Percentiles rank a stretch among this genome's conserved stretches.
Conservation (phyloP, 1,140 invertebrate genomes). For the Lepidurus apus region DNA sequence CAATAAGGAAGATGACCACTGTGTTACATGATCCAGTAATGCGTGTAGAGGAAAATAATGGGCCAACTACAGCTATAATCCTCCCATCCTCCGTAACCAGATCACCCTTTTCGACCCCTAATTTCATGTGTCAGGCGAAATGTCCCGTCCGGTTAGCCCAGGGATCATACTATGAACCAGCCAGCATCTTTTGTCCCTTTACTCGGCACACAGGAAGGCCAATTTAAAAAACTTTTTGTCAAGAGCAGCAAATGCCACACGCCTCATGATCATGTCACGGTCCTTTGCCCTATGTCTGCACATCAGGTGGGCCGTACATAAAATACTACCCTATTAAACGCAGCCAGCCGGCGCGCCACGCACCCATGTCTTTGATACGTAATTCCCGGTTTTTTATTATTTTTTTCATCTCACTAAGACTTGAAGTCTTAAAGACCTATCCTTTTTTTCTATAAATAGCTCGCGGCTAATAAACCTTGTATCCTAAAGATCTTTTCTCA, state of each 20-base stretch:
- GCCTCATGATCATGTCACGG: slow-evolving; percentile 12
- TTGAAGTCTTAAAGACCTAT: no score
- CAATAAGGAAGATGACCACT: not conserved
- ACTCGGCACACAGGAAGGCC: not conserved
- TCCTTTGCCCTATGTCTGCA: slow-evolving; percentile 8
- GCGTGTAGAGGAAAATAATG: not conserved
- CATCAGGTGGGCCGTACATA: slow-evolving; percentile 8
- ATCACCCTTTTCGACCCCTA: not conserved
- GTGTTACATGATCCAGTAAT: not conserved
- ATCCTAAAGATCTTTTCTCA: no score
- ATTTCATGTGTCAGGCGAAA: slow-evolving; percentile 5
- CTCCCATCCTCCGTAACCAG: not conserved
- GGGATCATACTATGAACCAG: not conserved
- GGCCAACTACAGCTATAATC: not conserved
- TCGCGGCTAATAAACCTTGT: no score
- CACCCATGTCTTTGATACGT: not conserved
- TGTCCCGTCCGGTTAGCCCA: slow-evolving; percentile 4
- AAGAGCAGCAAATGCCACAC: not conserved
- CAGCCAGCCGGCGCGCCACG: slow-evolving; percentile 7
- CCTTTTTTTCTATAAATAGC: no score
- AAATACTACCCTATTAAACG: slow-evolving; percentile 7
- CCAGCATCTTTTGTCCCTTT: not conserved
- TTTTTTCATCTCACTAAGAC: not conserved
- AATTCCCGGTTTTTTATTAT: not conserved
- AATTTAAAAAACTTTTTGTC: not conserved